Percentiles rank a stretch among this genome's conserved stretches.
Evolutionary conservation across 2,888 invertebrate species (phyloP).

Genomic region (Altica lythri): DNA sequence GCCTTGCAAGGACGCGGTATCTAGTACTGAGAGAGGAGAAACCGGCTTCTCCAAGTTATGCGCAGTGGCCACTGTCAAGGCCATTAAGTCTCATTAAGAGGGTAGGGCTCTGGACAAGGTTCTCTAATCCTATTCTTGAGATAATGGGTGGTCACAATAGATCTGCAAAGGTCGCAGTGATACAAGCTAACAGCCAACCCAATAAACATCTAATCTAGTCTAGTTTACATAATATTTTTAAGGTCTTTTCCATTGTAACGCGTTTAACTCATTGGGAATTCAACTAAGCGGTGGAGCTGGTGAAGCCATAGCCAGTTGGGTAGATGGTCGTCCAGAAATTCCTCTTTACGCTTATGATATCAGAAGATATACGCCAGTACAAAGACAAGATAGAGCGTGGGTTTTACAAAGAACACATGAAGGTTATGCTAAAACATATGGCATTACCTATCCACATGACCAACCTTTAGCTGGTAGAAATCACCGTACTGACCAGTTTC

Average conservation of each 20-base stretch:
- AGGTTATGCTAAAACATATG: slow-evolving; percentile 86
- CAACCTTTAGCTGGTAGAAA: slow-evolving; percentile 82
- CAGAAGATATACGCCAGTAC: slow-evolving; percentile 77
- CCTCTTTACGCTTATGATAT: slow-evolving; percentile 89
- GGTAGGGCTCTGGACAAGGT: no score
- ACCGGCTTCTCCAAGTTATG: no score
- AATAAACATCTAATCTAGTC: no score
- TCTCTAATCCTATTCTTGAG: no score
- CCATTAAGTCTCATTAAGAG: no score
- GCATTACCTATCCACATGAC: slow-evolving; percentile 80
- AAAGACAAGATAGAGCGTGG: slow-evolving; percentile 75
- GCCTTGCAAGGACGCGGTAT: no score
- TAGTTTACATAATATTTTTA: slow-evolving; percentile 22
- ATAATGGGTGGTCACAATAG: no score
- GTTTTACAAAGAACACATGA: slow-evolving; percentile 83
- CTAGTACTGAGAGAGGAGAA: no score
- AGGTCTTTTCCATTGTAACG: slow-evolving; percentile 85
- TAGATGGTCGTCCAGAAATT: slow-evolving; percentile 79
- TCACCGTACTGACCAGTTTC: slow-evolving; percentile 69
- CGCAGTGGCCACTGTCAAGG: no score
- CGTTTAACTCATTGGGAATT: slow-evolving; percentile 91
- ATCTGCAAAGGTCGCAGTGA: no score
- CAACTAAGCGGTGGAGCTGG: slow-evolving; percentile 89
- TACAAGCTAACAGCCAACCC: no score
- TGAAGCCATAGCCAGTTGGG: slow-evolving; percentile 85